Conservation (phyloP, 2,113 vertebrate genomes). For the Melanerpes formicivorus region DNA sequence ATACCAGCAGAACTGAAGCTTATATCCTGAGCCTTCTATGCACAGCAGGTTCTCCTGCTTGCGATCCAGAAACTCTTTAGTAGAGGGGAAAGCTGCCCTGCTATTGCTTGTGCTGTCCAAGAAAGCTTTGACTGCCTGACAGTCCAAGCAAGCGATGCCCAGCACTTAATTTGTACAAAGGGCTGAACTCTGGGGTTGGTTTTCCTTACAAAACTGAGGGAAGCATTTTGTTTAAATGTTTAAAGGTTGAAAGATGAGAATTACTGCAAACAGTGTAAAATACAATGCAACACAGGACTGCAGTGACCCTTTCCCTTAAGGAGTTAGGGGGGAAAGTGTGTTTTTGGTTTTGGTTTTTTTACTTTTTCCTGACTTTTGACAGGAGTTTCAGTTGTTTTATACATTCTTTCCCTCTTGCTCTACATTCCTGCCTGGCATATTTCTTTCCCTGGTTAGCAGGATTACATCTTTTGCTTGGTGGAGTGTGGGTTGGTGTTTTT, state of each 20-base stretch:
- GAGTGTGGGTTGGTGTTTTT: neutral
- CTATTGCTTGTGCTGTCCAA: neutral
- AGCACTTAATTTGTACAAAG: neutral
- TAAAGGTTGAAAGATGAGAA: neutral
- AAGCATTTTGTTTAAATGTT: constrained; percentile 19
- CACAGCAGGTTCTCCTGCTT: neutral
- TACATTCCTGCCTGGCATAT: neutral
- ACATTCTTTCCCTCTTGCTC: neutral
- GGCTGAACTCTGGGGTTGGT: neutral
- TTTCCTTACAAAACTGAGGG: neutral
- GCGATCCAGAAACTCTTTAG: neutral
- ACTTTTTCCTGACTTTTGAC: neutral
- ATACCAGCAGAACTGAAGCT: neutral
- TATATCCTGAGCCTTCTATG: neutral
- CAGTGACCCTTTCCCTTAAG: neutral
- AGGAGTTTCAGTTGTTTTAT: neutral
- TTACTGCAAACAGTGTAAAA: constrained; percentile 14
- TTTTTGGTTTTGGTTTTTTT: neutral
- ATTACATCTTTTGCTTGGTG: neutral
- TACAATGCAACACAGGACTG: neutral
- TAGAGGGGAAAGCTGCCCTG: neutral
- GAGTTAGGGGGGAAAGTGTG: neutral
- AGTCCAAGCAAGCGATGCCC: neutral
- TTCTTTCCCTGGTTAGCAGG: neutral
- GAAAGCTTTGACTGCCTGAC: neutral